Percentiles rank a stretch among this genome's conserved stretches.
Conservation (phyloP, 2,797 vertebrate species). For the Molossus alvarezi region DNA sequence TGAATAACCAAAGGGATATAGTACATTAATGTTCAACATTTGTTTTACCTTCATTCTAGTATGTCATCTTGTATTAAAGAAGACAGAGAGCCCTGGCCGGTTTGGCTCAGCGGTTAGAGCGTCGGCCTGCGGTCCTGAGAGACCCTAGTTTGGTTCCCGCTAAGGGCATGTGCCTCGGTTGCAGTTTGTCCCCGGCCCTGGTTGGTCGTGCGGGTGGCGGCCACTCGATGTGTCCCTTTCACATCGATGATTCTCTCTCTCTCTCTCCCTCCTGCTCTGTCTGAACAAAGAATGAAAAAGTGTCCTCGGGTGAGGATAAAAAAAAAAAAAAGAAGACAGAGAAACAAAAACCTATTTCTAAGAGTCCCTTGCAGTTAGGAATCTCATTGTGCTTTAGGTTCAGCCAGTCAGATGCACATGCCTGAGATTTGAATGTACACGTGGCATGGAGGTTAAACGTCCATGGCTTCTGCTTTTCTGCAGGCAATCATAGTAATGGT, state of each 20-base stretch:
- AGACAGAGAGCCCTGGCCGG: too few relatives aligned
- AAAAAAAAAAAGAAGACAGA: background rate
- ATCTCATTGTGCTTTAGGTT: background rate
- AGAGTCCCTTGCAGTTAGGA: background rate
- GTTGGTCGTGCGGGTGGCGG: too few relatives aligned
- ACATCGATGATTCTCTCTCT: too few relatives aligned
- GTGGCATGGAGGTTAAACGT: background rate
- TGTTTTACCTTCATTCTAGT: background rate
- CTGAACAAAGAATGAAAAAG: too few relatives aligned
- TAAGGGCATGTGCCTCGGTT: too few relatives aligned
- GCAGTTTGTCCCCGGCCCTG: too few relatives aligned
- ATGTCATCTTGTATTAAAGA: background rate
- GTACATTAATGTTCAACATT: background rate
- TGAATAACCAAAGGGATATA: background rate
- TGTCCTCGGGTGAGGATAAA: too few relatives aligned
- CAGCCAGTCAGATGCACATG: background rate
- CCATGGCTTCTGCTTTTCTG: background rate
- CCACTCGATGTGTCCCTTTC: too few relatives aligned
- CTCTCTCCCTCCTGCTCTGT: too few relatives aligned
- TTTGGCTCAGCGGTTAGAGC: too few relatives aligned
- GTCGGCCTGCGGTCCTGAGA: too few relatives aligned
- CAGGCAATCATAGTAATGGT: background rate
- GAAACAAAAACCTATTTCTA: background rate
- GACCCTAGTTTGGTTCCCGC: too few relatives aligned
- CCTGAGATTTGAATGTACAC: background rate